Evolutionary conservation across 1,140 invertebrate species (phyloP), one percentile per base, ranked within the genome.

Genomic region (Ylistrum balloti): DNA sequence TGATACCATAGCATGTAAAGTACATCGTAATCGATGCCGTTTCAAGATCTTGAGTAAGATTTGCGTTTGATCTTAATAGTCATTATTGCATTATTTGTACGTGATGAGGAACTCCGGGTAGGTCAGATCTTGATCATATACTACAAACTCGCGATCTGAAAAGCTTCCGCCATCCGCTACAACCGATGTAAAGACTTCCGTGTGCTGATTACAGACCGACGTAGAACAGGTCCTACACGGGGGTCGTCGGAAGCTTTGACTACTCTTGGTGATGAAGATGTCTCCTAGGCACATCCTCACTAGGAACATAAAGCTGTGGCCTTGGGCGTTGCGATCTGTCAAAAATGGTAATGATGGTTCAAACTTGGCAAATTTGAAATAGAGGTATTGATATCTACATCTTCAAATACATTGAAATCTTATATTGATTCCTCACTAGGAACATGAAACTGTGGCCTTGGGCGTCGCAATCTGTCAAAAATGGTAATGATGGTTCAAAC

Each of bases 71-170:
- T n/a, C n/a, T n/a, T n/a, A n/a, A n/a, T n/a, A n/a, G n/a, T n/a
- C n/a, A n/a, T n/a, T n/a, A n/a, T n/a, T n/a, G 33, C 20, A 86
- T 87, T 33, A 91, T 41, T 88, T 87, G 28, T 89, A 91, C 22
- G 86, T 89, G 20, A 91, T 91, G 2, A 91, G 28, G 33, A 88
- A 91, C 88, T 91, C 90, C 0, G 90, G 90, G 33, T 91, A 91
- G n/a, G 85, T 88, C 28, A 89, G 88, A 13, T n/a, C 9, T 85
- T 86, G 87, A n/a, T 91, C 90, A 88, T 91, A 91, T 0, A 91
- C 90, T 13, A 91, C 90, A 86, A 91, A 91, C 85, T 91, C 90
- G 28, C 90, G 86, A 17, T 28, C 32, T 3, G 0, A 0, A 34
- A 89, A 91, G 5, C 22, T n/a, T 74, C 56, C 56, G 13, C 56